Conservation (phyloP, 2,888 invertebrate genomes). For the Watsonalla cultraria region DNA sequence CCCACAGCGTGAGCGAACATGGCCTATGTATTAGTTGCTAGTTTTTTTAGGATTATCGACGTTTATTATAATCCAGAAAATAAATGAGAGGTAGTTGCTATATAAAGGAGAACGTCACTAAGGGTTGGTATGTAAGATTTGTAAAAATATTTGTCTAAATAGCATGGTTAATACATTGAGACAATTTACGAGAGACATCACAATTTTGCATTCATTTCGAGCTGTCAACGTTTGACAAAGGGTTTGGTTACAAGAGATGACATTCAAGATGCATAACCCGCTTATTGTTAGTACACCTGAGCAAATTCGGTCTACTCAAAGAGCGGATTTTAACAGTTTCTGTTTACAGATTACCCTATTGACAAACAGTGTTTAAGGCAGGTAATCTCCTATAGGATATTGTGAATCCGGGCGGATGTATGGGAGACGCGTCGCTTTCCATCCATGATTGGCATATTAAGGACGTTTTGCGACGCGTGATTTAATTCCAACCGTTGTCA, state of each 20-base stretch:
- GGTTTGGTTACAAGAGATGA: conserved; percentile 29
- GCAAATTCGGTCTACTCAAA: conserved; percentile 59
- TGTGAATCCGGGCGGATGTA: conserved; percentile 44
- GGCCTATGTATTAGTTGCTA: too few species aligned
- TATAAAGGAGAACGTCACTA: too few species aligned
- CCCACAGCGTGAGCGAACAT: too few species aligned
- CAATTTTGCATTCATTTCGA: conserved; percentile 12
- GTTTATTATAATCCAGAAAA: too few species aligned
- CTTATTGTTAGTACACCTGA: conserved; percentile 60
- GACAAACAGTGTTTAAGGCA: conserved; percentile 66
- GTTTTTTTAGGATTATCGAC: too few species aligned
- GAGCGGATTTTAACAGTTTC: conserved; percentile 73
- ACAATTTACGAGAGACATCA: conserved; percentile 6
- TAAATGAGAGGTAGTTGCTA: too few species aligned
- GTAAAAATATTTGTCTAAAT: conserved; percentile 5
- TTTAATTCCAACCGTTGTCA: conserved; percentile 2
- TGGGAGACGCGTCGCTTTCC: conserved; percentile 23
- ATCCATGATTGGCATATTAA: conserved; percentile 24
- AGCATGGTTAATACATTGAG: conserved; percentile 5
- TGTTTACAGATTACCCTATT: conserved; percentile 70
- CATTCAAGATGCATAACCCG: conserved; percentile 47
- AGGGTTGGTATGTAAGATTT: too few species aligned
- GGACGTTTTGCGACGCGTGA: conserved; percentile 13
- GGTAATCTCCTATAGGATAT: conserved; percentile 59
- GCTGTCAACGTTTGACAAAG: conserved; percentile 18